phyloP scores from a whole-genome alignment of 2,888 invertebrate species.

The Pseudanteris insignis region DNA sequence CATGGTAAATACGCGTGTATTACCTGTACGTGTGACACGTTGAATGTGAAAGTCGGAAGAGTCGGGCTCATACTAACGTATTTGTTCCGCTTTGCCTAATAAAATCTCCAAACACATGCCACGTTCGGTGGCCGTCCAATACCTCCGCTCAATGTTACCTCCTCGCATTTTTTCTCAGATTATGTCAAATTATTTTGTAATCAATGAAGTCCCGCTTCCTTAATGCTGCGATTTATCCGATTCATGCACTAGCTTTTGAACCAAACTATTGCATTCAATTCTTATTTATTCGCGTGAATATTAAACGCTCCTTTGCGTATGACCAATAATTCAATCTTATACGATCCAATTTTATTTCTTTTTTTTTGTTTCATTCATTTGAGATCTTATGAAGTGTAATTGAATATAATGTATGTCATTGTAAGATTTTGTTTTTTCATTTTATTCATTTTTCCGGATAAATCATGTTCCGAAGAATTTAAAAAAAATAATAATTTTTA shows the following conservation, averaged over 20 bases:
- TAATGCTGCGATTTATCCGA: not conserved
- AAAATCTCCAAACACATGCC: constrained; percentile 14
- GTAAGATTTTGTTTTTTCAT: too few species aligned
- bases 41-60: constrained; percentile 63
- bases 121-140: constrained; percentile 4
- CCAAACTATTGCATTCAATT: too few species aligned
- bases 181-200: constrained; percentile 14
- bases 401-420: too few species aligned
- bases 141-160: not conserved
- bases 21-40: constrained; percentile 52
- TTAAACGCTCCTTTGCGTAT: too few species aligned
- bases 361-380: not conserved
- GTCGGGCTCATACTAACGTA: constrained; percentile 41
- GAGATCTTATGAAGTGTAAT: too few species aligned
- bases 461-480: too few species aligned
- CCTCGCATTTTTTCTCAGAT: constrained; percentile 5
- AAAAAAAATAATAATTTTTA: too few species aligned
- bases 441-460: too few species aligned
- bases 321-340: too few species aligned
- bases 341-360: not conserved
- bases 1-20: constrained; percentile 52
- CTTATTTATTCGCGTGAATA: too few species aligned
- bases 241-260: too few species aligned
- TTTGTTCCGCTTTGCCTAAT: constrained; percentile 40
- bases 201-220: constrained; percentile 1